Conservation (phyloP, 2,113 vertebrate species). For the Prionailurus bengalensis region DNA sequence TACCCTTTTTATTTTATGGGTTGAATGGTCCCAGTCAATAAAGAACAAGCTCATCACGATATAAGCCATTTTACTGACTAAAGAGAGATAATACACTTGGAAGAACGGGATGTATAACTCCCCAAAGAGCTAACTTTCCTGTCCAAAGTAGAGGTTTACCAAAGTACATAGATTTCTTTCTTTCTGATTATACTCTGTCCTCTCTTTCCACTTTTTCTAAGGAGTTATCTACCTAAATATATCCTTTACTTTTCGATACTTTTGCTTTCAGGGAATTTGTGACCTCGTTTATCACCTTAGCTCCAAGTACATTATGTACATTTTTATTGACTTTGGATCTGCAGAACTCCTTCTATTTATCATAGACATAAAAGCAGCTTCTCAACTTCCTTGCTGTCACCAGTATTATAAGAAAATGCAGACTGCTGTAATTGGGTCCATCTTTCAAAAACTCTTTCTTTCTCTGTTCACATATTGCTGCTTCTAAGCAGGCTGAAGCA, state of each 20-base stretch:
- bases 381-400: background rate
- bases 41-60: background rate
- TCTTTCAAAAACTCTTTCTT: conserved; percentile 43
- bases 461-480: background rate
- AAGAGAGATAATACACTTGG: background rate
- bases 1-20: background rate
- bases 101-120: background rate
- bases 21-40: background rate
- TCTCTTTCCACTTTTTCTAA: background rate
- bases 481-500: background rate
- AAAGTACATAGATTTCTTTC: background rate
- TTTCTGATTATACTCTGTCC: background rate
- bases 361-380: conserved; percentile 48
- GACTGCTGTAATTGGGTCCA: conserved; percentile 18
- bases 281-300: conserved; percentile 20
- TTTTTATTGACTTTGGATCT: conserved; percentile 56
- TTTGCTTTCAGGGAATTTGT: background rate
- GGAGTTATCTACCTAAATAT: background rate
- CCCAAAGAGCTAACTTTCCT: background rate
- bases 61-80: background rate
- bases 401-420: conserved; percentile 18
- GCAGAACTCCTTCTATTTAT: conserved; percentile 58
- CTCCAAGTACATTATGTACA: background rate
- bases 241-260: background rate
- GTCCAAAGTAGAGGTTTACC: background rate